Base-by-base conservation (phyloP, 2,797 vertebrate genomes). In the Mastacembelus armatus region DNA sequence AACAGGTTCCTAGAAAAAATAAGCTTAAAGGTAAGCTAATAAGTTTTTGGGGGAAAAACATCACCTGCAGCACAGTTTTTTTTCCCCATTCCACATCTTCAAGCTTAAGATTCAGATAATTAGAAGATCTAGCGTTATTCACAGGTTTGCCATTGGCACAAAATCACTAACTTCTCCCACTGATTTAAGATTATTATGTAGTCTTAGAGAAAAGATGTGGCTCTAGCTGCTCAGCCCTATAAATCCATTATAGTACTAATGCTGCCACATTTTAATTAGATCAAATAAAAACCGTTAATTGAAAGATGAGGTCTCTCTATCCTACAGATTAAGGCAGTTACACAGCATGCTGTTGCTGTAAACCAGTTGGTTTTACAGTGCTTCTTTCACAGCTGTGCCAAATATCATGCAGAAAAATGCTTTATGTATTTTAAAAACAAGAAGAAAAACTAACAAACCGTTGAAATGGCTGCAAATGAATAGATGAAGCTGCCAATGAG, bases 401-500 rank as follows among this genome's bases (percentile, higher is more conserved):
- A 29, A 14, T 1, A 16, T 45, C 10, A 40, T 3, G 16, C 8
- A 21, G 38, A 15, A 19, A 7, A 5, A 38, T 38, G 8, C n/a
- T 19, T 16, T 16, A 40, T 18, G 38, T n/a, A 39, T 39, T 18
- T 40, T 3, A 18, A 5, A 36, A 2, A 24, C 5, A 14, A 24
- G 15, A 59, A 32, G 45, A 29, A 4, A 10, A 50, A 36, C n/a
- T 8, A 27, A 49, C 35, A 32, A 71, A 22, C 10, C 45, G 2
- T 30, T 2, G 19, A 36, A 47, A 56, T 27, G 52, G 48, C 45
- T 42, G 14, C 26, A 30, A n/a, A 26, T 63, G 19, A 64, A 71
- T 16, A 35, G 59, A 52, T 69, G 27, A 60, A 74, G 42, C 21
- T 30, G 66, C 78, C 54, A 70, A 39, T 70, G 43, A 47, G 50